Conservation (phyloP, 2,113 vertebrate genomes). For the Tiliqua scincoides region DNA sequence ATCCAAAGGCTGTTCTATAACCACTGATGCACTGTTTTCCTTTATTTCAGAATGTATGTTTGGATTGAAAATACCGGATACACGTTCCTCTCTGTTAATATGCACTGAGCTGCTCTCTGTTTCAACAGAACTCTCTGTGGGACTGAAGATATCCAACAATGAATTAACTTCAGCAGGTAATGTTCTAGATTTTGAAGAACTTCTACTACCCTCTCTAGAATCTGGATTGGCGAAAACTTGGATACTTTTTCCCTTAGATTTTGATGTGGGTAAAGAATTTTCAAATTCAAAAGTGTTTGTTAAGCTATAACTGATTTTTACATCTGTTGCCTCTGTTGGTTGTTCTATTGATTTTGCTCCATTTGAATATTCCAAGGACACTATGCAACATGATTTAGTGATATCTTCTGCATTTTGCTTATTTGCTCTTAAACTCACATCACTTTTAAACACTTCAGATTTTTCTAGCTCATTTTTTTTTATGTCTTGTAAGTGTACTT, state of each 20-base stretch:
- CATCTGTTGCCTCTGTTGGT: fast-evolving
- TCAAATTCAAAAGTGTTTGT: neutral
- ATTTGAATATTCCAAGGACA: fast-evolving
- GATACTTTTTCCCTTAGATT: neutral
- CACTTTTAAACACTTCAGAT: neutral
- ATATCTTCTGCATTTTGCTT: fast-evolving
- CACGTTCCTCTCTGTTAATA: fast-evolving
- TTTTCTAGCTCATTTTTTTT: fast-evolving
- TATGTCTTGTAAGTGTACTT: neutral
- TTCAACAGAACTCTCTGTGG: neutral
- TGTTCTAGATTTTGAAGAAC: neutral
- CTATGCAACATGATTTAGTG: neutral
- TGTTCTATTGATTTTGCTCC: fast-evolving
- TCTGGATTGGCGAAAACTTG: fast-evolving
- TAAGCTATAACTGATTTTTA: fast-evolving
- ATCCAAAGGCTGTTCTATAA: slow-evolving; percentile 44
- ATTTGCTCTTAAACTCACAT: neutral
- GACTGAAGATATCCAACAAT: fast-evolving
- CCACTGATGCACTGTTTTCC: neutral
- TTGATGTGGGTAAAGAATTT: neutral
- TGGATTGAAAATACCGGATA: neutral
- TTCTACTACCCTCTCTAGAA: fast-evolving
- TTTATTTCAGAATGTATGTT: slow-evolving; percentile 7
- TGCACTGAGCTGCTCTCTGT: neutral
- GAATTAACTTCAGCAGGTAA: fast-evolving